phyloP scores from a whole-genome alignment of 2,113 vertebrate species.

The Accipiter cooperii region DNA sequence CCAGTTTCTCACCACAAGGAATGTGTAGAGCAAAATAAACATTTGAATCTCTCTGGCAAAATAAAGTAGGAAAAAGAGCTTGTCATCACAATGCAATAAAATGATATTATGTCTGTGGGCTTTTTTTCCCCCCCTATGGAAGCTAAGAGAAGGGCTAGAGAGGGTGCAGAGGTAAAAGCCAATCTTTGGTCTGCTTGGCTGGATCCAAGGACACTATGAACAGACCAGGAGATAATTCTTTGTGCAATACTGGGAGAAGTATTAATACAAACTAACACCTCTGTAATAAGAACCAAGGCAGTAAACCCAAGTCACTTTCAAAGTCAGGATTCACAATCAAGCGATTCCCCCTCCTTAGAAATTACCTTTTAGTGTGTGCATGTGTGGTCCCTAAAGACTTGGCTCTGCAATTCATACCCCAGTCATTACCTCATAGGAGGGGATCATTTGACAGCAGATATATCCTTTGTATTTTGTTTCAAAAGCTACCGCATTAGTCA shows the following conservation, averaged over 20 bases:
- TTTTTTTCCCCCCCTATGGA: background rate
- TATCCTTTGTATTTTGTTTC: background rate
- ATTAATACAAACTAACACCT: background rate
- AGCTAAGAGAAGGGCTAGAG: background rate
- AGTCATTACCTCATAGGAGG: background rate
- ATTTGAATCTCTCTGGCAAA: background rate
- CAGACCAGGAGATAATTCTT: background rate
- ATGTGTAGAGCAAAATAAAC: background rate
- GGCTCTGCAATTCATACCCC: background rate
- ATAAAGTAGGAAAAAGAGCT: background rate
- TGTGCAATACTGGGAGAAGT: background rate
- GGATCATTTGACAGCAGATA: slow-evolving; percentile 2
- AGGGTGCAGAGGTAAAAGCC: background rate
- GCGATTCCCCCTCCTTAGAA: background rate
- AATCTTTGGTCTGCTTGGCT: background rate
- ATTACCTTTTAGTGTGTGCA: background rate
- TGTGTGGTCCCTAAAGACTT: background rate
- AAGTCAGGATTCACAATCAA: background rate
- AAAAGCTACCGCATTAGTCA: background rate
- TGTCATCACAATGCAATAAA: background rate
- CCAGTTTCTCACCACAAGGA: background rate
- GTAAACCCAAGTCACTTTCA: background rate
- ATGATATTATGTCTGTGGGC: fast-evolving
- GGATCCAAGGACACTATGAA: background rate
- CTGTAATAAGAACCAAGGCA: background rate